Evolutionary conservation across 2,113 vertebrate genomes (phyloP).

Genomic region (Osmerus mordax): DNA sequence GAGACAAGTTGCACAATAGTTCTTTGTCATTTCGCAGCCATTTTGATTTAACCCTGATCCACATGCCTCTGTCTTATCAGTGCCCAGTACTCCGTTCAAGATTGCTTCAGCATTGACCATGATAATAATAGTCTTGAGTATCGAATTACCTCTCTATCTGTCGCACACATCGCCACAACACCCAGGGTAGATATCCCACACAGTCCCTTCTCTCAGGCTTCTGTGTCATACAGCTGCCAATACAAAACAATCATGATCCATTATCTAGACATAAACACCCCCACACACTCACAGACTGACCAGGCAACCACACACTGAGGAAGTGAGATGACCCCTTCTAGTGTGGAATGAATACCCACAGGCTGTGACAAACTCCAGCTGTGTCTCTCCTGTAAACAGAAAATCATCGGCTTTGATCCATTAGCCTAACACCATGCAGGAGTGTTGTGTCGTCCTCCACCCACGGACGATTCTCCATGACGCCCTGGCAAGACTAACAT

Average conservation of each 20-base stretch:
- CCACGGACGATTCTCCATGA: not conserved
- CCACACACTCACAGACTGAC: not conserved
- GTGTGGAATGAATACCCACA: no score
- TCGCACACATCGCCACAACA: not conserved
- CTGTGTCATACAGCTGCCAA: not conserved
- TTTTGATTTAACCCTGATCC: conserved; percentile 18
- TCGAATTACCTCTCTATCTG: not conserved
- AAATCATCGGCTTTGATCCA: no score
- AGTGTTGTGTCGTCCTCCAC: no score
- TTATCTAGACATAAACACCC: not conserved
- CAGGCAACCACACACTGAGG: no score
- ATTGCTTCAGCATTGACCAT: not conserved
- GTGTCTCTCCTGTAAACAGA: not conserved
- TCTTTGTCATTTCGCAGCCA: conserved; percentile 43
- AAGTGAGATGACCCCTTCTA: no score
- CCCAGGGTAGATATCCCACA: not conserved
- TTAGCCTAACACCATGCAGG: no score
- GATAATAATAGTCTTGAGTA: not conserved
- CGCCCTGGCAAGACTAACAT: not conserved
- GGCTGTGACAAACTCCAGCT: not conserved
- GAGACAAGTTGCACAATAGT: conserved; percentile 33
- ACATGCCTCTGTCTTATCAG: not conserved
- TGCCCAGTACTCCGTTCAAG: not conserved
- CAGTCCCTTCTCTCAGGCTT: not conserved
- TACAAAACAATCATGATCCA: not conserved